Conservation (phyloP, 2,888 invertebrate genomes). For the Synergus gifuensis region DNA sequence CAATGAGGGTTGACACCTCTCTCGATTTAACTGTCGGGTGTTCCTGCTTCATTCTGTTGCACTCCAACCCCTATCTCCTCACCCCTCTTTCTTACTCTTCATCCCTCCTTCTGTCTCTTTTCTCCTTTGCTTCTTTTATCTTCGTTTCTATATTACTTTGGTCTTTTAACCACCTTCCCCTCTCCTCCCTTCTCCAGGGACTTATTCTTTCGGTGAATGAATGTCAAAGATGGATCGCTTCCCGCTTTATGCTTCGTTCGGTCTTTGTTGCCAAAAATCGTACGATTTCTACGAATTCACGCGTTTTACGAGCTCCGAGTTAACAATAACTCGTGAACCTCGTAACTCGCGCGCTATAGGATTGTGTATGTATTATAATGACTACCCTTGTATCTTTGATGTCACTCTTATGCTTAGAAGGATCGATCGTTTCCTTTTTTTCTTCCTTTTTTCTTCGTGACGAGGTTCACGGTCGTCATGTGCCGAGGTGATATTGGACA, state of each 20-base stretch:
- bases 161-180: conserved; percentile 43
- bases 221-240: conserved; percentile 74
- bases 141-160: conserved; percentile 46
- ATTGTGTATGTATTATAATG: conserved; percentile 40
- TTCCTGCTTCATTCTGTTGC: conserved; percentile 26
- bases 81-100: conserved; percentile 38
- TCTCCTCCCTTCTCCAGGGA: conserved; percentile 58
- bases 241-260: conserved; percentile 62
- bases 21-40: conserved; percentile 54
- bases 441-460: conserved; percentile 10
- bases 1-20: conserved; percentile 67
- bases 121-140: conserved; percentile 39
- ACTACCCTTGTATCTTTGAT: conserved; percentile 45
- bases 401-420: conserved; percentile 48
- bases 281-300: conserved; percentile 70
- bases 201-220: conserved; percentile 71
- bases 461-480: neutral
- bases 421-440: conserved; percentile 53
- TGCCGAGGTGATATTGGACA: conserved; percentile 16
- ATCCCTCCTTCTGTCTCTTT: conserved; percentile 39
- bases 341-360: conserved; percentile 42
- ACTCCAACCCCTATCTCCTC: conserved; percentile 51
- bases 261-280: conserved; percentile 66
- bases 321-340: conserved; percentile 57
- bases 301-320: conserved; percentile 60